Percentiles rank a stretch among this genome's conserved stretches.
Conservation (phyloP, 2,888 invertebrate genomes). For the Chrysodeixis includens region DNA sequence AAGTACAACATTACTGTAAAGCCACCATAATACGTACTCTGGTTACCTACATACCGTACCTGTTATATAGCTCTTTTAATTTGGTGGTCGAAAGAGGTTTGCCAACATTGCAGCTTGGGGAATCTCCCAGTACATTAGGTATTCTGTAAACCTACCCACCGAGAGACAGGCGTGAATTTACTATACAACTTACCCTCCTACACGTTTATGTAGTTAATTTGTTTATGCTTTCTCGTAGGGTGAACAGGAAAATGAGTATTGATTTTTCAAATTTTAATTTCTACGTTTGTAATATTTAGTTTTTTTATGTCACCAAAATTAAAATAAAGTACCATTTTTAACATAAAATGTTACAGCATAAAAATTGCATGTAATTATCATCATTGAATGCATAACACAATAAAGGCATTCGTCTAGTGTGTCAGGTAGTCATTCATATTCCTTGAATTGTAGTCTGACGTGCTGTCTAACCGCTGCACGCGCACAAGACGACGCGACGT, state of each 20-base stretch:
- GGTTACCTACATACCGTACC: constrained; percentile 38
- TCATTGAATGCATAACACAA: no score
- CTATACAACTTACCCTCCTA: constrained; percentile 43
- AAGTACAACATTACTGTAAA: constrained; percentile 16
- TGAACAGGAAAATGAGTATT: background rate
- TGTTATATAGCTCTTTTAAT: constrained; percentile 57
- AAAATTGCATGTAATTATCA: no score
- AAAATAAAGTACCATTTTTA: no score
- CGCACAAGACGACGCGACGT: background rate
- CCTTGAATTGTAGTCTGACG: background rate
- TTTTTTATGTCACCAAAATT: no score
- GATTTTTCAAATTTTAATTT: background rate
- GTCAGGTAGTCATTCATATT: background rate
- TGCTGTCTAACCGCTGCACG: background rate
- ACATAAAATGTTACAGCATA: no score
- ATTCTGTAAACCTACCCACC: constrained; percentile 55
- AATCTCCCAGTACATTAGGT: constrained; percentile 56
- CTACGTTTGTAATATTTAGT: background rate
- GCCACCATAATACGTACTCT: constrained; percentile 28
- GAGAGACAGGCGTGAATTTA: constrained; percentile 54
- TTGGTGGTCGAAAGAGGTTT: constrained; percentile 61
- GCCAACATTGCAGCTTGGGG: constrained; percentile 58
- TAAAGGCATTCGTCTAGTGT: no score
- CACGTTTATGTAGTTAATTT: constrained; percentile 36
- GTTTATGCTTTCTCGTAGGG: constrained; percentile 22